These are phyloP conservation scores for Heptranchias perlo DNA, from an alignment of 2,113 vertebrate species.

Conservation along the genomic window DNA sequence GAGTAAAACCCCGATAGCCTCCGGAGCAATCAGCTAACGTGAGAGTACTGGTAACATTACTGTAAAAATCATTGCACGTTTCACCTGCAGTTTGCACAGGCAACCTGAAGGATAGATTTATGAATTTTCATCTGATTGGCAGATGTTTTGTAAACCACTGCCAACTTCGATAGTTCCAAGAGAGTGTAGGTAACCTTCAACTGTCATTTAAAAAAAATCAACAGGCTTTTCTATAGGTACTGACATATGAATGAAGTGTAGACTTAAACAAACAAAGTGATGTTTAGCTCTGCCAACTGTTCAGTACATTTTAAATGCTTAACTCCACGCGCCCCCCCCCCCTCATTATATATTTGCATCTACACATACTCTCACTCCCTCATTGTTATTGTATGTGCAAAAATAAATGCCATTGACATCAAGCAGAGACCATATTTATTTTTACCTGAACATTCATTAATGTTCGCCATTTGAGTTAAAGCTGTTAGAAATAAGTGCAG, in stretches of 20 bases:
- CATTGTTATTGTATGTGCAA: neutral
- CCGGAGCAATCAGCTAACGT: constrained; percentile 20
- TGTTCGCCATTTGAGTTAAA: neutral
- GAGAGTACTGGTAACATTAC: neutral
- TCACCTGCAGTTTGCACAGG: constrained; percentile 25
- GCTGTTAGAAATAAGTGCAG: neutral
- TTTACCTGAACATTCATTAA: neutral
- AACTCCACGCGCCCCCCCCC: neutral
- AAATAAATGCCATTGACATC: neutral
- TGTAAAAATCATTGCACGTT: neutral
- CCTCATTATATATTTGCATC: neutral
- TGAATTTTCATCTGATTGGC: constrained; percentile 25
- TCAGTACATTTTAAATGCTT: neutral
- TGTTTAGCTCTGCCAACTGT: neutral
- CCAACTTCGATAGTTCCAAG: neutral
- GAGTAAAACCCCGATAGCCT: constrained; percentile 46
- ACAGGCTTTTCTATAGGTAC: neutral
- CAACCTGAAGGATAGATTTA: constrained; percentile 27
- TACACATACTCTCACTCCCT: neutral
- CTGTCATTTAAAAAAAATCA: neutral
- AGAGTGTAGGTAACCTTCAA: constrained; percentile 13
- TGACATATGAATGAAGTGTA: neutral
- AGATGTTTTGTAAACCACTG: constrained; percentile 41
- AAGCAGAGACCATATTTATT: neutral
- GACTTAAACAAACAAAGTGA: neutral